Evolutionary conservation across 1,140 invertebrate species (phyloP), one percentile per base, ranked within the genome.

Genomic region (Radopholus similis): DNA sequence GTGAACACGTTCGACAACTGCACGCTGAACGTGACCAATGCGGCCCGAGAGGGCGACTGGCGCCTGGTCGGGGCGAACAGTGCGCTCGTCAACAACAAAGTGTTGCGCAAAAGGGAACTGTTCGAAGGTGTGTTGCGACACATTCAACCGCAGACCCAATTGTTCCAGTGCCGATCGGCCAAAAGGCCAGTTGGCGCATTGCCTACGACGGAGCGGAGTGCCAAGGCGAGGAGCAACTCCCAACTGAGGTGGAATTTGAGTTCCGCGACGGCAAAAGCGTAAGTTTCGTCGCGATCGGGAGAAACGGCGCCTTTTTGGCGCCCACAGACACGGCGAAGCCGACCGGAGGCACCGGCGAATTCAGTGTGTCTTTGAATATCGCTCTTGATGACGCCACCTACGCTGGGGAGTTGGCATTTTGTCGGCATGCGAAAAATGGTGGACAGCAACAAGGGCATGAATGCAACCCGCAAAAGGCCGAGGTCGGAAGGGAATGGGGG

Each of bases 1-100:
- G 90, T 88, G 71, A 92, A 92, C 79, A 62, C 55, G 13, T 60
- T 70, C 55, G 51, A 44, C 26, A 32, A 70, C 28, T 70, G 66
- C 28, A 13, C 66, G 11, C 9, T 70, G 37, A 69, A 70, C 44
- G n/a, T n/a, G n/a, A n/a, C n/a, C n/a, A n/a, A n/a, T n/a, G n/a
- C n/a, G 13, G 66, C 34, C n/a, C 18, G 51, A 51, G 23, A 11
- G 23, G 3, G 0, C 4, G 15, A 11, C 15, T 18, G 26, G 21
- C 23, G n/a, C 21, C 4, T 28, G 64, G 3, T 38, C n/a, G n/a
- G n/a, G n/a, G n/a, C n/a, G n/a, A n/a, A n/a, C n/a, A n/a, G n/a
- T n/a, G n/a, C n/a, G n/a, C n/a, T n/a, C n/a, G n/a, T n/a, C n/a
- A n/a, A n/a, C n/a, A n/a, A n/a, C n/a, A n/a, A n/a, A n/a, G n/a